Evolutionary conservation across 1,140 invertebrate species (phyloP), one percentile per base, ranked within the genome.

Genomic region (Hylyphantes graminicola): DNA sequence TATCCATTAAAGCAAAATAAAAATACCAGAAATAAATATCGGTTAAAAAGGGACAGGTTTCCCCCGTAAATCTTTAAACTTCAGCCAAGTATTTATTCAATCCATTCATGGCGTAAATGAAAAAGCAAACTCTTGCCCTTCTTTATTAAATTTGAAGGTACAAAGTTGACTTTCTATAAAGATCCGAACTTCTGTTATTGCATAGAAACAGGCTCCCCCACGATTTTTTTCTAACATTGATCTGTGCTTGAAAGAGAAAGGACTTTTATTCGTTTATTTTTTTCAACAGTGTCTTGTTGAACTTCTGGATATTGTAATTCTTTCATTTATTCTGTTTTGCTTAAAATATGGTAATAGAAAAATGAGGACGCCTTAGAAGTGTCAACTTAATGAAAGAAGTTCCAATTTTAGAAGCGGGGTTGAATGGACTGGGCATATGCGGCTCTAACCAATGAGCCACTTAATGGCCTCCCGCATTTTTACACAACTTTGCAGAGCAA

Each of bases 161-260:
- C 80, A 83, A 61, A 83, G 80, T 83, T 83, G 80, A 75, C 80
- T 83, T 83, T 83, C 80, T 74, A 83, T 83, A 83, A 83, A 83
- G 80, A 83, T 83, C 72, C 80, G n/a, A 83, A 74, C 80, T 64
- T 70, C 61, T 83, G 80, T 83, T 83, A 83, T 83, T 83, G 68
- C 80, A 67, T 83, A 65, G 68, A 61, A 74, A 83, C 80, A 83
- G 80, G 70, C 55, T 53, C 65, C 50, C 80, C 61, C 50, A 65
- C 50, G 61, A 35, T 13, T 83, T 70, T 63, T 65, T 78, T 74
- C 63, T 50, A 73, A 75, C 70, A 83, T 83, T 83, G 80, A 83
- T 83, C 80, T 81, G 79, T 64, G 72, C 73, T 70, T 68, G n/a
- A 80, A 80, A 80, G 61, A 80, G 57, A 73, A 73, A 72, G 57